These are phyloP conservation scores for Mionectes olivaceus DNA, from an alignment of 2,797 vertebrate species.

Conservation along the genomic window DNA sequence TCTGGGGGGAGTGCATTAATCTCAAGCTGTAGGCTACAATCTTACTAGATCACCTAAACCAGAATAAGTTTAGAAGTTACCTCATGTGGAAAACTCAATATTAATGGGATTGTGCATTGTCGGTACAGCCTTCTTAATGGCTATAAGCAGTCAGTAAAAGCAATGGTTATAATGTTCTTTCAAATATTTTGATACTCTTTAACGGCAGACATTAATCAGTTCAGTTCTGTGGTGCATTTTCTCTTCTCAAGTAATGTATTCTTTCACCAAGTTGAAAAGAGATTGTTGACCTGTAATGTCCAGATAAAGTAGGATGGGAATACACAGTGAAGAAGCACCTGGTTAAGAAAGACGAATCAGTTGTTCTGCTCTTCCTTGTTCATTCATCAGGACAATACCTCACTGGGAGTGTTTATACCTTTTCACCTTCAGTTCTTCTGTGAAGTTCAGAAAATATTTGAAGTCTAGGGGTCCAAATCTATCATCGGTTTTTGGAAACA, in stretches of 20 bases:
- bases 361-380: not conserved
- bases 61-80: not conserved
- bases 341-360: not conserved
- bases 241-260: not conserved
- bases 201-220: not conserved
- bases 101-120: not conserved
- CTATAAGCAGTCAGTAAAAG: not conserved
- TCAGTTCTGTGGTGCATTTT: not conserved
- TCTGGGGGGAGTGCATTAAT: not conserved
- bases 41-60: not conserved
- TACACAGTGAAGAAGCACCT: not conserved
- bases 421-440: not conserved
- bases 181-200: not conserved
- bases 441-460: not conserved
- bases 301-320: not conserved
- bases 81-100: not conserved
- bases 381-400: not conserved
- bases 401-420: not conserved
- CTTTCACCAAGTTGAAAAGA: not conserved
- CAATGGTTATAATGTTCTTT: not conserved
- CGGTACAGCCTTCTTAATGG: not conserved
- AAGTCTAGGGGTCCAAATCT: fast-evolving
- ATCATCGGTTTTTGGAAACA: not conserved
- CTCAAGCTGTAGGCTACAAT: not conserved
- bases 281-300: not conserved